Conservation (phyloP, 1,140 invertebrate genomes). For the Papilio polytes region DNA sequence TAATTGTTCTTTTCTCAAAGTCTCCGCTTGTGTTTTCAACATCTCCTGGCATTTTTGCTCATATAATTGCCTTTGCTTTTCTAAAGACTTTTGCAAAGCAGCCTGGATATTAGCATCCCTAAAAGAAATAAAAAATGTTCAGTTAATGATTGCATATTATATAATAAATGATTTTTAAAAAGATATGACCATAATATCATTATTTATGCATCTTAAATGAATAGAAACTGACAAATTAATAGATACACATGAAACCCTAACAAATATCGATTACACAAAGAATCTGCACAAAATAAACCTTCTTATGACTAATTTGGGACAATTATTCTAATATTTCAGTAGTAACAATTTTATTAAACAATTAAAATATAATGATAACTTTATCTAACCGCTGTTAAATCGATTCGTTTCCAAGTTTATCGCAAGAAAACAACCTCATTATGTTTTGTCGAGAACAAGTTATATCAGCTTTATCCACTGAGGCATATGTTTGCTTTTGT, state of each 20-base stretch:
- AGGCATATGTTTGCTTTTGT: neutral
- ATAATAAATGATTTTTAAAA: neutral
- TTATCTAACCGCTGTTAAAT: too few relatives aligned
- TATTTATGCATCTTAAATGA: neutral
- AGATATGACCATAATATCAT: neutral
- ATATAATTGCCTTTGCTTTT: conserved; percentile 40
- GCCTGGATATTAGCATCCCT: neutral
- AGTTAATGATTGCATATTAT: neutral
- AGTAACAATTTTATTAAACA: too few relatives aligned
- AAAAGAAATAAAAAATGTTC: neutral
- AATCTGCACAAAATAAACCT: neutral
- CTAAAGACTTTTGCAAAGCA: conserved; percentile 37
- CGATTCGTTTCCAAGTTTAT: too few relatives aligned
- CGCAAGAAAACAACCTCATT: too few relatives aligned
- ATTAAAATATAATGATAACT: too few relatives aligned
- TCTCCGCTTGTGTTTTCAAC: conserved; percentile 22
- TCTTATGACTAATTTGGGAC: neutral
- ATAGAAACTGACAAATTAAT: neutral
- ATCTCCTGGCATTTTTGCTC: conserved; percentile 39
- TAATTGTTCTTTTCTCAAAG: neutral
- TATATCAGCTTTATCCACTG: too few relatives aligned
- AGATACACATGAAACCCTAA: neutral
- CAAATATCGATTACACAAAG: neutral
- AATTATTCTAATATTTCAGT: too few relatives aligned
- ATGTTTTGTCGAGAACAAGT: too few relatives aligned